Percentiles rank a stretch among this genome's conserved stretches.
These are phyloP conservation scores for Phasia obesa DNA, from an alignment of 2,888 invertebrate species.

Conservation along the genomic window DNA sequence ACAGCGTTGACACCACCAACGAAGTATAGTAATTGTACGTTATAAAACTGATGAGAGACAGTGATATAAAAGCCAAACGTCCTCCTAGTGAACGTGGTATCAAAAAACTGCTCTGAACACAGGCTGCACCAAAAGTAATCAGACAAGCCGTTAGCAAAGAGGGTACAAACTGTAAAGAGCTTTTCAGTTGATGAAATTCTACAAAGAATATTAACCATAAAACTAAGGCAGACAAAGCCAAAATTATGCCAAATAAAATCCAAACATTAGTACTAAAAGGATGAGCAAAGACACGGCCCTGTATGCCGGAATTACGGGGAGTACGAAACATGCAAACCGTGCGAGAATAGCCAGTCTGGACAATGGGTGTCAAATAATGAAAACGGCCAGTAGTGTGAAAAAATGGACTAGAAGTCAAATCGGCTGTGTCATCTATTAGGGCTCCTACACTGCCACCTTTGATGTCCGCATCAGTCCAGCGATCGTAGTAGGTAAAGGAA, in stretches of 20 bases:
- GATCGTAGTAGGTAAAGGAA: conserved; percentile 69
- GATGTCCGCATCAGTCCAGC: conserved; percentile 76
- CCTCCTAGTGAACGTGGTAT: conserved; percentile 83
- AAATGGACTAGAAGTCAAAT: conserved; percentile 74
- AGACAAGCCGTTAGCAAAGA: conserved; percentile 78
- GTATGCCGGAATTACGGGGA: conserved; percentile 84
- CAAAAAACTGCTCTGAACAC: conserved; percentile 82
- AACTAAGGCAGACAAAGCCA: conserved; percentile 76
- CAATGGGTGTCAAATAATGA: conserved; percentile 69
- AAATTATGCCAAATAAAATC: conserved; percentile 82
- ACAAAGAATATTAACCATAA: conserved; percentile 79
- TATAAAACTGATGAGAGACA: conserved; percentile 81
- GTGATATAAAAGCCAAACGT: conserved; percentile 76
- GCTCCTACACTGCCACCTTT: conserved; percentile 78
- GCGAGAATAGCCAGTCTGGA: conserved; percentile 76
- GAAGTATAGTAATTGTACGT: conserved; percentile 86
- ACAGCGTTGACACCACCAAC: conserved; percentile 85
- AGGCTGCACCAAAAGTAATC: conserved; percentile 83
- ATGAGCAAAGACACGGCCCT: conserved; percentile 84
- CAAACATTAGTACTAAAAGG: conserved; percentile 85
- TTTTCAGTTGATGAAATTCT: conserved; percentile 73
- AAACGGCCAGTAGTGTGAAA: conserved; percentile 73
- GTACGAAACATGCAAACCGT: conserved; percentile 85
- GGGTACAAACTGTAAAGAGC: conserved; percentile 73
- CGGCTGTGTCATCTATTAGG: conserved; percentile 74